These are phyloP conservation scores for Drosophila eugracilis DNA, from an alignment of 1,140 invertebrate species.

Conservation along the genomic window DNA sequence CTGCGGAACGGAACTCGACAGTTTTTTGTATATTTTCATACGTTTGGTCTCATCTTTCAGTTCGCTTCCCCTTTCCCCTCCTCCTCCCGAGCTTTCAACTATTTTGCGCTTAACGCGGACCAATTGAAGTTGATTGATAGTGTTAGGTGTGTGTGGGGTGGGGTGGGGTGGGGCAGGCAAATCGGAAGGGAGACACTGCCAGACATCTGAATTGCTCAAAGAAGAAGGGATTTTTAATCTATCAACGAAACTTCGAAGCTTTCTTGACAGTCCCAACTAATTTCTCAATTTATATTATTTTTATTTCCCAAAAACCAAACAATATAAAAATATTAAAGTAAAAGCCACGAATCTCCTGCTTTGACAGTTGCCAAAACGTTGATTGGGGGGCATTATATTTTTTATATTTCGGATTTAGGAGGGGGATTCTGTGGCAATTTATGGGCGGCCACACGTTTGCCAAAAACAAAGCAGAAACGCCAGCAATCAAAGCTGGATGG, in stretches of 20 bases:
- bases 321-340: constrained; percentile 1
- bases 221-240: constrained; percentile 23
- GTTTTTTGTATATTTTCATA: constrained; percentile 39
- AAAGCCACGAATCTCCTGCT: constrained; percentile 23
- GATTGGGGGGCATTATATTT: constrained; percentile 9
- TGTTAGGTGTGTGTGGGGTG: constrained; percentile 24
- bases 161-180: constrained; percentile 10
- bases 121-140: constrained; percentile 82
- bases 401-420: not conserved
- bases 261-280: no score
- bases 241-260: no score
- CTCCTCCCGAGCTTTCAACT: constrained; percentile 52
- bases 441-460: constrained; percentile 57
- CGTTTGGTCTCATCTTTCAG: constrained; percentile 38
- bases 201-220: constrained; percentile 25
- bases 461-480: constrained; percentile 48
- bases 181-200: constrained; percentile 6
- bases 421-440: constrained; percentile 41
- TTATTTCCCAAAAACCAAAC: not conserved
- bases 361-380: constrained; percentile 27
- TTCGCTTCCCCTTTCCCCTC: constrained; percentile 5
- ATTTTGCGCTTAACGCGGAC: constrained; percentile 73
- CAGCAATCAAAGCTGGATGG: constrained; percentile 34
- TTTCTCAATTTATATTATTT: no score
- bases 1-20: constrained; percentile 44